Base-by-base conservation (phyloP, 2,113 vertebrate species). In the Spheniscus mendiculus region DNA sequence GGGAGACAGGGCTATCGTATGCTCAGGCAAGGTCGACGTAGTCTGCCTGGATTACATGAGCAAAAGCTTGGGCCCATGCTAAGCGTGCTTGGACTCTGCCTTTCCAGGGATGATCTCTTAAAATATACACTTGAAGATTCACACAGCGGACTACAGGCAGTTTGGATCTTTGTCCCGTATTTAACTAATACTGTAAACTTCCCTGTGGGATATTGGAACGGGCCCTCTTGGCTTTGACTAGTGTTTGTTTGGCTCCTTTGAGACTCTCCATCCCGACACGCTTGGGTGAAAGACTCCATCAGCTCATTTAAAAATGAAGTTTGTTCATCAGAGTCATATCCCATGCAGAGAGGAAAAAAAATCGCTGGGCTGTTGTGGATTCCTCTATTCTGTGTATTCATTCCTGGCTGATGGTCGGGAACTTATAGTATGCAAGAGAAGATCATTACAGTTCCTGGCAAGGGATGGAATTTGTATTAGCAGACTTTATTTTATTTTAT, bases 81-180 rank as follows among this genome's bases (percentile, higher is more conserved):
- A 38, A 56, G 9, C 0, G 0, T 72, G 13, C 62, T 52, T 2
- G 0, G 27, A 40, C 13, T 70, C 7, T 58, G 9, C n/a, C 19
- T 69, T 71, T 44, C 59, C 42, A 38, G 32, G 18, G 42, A 4
- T 66, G 25, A 22, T 36, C 5, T 25, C 53, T 79, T 36, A 53
- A 19, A 2, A 8, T 29, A 8, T 25, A 30, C 0, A 0, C 23
- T 29, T 44, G 34, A 76, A 61, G 55, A 71, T 26, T 40, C 56
- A 26, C 27, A 19, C 19, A 50, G 73, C 0, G 1, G 10, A 32
- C 26, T 32, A 30, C 40, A 88, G 47, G 32, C 32, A 42, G 0
- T 74, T 42, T 59, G 38, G 36, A 12, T 71, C 52, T 76, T 81
- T 70, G 30, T 78, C 50, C 63, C 67, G 6, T 69, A 3, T 90